phyloP scores from a whole-genome alignment of 2,797 vertebrate genomes.

The Lophotriccus pileatus region DNA sequence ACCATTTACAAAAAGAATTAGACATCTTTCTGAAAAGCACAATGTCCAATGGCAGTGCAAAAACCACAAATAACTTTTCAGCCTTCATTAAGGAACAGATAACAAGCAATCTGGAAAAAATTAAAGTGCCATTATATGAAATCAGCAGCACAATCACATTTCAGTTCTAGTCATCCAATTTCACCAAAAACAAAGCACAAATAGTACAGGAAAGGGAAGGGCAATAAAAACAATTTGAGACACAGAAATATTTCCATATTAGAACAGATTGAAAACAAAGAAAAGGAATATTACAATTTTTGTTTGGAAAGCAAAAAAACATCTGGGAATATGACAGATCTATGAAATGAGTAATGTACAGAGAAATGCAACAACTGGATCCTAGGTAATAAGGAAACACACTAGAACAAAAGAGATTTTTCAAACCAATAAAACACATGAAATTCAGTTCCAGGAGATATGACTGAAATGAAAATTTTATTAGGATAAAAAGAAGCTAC shows the following conservation, averaged over 20 bases:
- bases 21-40: background rate
- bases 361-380: background rate
- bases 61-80: background rate
- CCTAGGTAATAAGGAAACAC: background rate
- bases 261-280: background rate
- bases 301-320: background rate
- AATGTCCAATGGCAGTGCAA: background rate
- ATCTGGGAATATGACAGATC: background rate
- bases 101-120: constrained; percentile 4
- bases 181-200: background rate
- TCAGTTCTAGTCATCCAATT: background rate
- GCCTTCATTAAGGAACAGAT: background rate
- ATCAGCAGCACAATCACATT: background rate
- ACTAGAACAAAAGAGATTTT: background rate
- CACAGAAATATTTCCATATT: background rate
- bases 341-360: background rate
- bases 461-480: background rate
- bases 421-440: background rate
- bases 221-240: background rate
- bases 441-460: background rate
- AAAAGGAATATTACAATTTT: background rate
- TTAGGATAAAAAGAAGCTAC: background rate
- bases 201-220: background rate
- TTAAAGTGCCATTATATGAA: background rate
- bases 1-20: background rate